Evolutionary conservation across 35 echinoderm and acorn worm species (phyloP).

Genomic region (Amphiura filiformis): DNA sequence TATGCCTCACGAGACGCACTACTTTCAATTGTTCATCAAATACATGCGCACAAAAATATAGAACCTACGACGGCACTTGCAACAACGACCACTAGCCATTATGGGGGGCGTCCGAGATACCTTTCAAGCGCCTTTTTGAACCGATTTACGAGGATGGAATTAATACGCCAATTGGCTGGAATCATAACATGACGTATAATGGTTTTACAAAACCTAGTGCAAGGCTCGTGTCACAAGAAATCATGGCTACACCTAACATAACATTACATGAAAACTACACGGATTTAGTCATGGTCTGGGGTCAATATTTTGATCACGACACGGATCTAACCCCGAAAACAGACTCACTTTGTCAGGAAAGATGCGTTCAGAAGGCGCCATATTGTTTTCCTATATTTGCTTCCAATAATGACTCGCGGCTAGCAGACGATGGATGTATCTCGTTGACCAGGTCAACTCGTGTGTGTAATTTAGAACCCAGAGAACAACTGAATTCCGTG

Average conservation of each 20-base stretch:
- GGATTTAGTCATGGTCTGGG: not conserved
- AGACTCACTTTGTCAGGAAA: not conserved
- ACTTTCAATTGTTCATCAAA: not conserved
- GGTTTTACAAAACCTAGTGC: not conserved
- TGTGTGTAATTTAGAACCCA: not conserved
- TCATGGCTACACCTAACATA: not conserved
- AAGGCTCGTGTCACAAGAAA: not conserved
- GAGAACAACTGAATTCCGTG: slow-evolving; percentile 46
- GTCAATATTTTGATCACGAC: not conserved
- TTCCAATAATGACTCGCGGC: not conserved
- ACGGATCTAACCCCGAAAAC: not conserved
- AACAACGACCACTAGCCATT: not conserved
- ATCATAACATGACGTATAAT: not conserved
- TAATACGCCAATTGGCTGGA: not conserved
- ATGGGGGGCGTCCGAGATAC: not conserved
- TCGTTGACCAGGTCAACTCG: not conserved
- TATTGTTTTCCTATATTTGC: not conserved
- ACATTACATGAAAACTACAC: not conserved
- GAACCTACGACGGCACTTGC: not conserved
- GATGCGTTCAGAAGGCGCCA: not conserved
- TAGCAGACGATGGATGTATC: not conserved
- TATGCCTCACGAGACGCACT: not conserved
- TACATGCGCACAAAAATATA: not conserved
- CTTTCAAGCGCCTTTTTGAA: not conserved
- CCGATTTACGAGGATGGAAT: not conserved